Base-by-base conservation (phyloP, 2,888 invertebrate genomes). In the Incurvaria masculella region DNA sequence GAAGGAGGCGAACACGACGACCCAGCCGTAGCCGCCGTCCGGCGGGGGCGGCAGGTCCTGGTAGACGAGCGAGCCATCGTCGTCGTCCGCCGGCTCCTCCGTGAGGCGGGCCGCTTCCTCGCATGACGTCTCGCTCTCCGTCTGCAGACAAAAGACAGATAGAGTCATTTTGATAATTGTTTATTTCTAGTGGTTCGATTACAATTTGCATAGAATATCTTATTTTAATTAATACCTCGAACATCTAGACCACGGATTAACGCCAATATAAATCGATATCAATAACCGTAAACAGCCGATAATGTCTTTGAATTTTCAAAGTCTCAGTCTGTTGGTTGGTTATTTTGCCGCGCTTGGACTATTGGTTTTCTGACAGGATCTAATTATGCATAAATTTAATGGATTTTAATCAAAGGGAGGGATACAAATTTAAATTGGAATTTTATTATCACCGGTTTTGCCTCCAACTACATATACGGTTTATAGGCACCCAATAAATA, bases 1-100 rank as follows among this genome's bases (percentile, higher is more conserved):
- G 73, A 99, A 97, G 42, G 96, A 95, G 47, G 96, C 95, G 61
- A 94, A 87, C 47, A 97, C 97, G 64, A 99, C 91, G 62, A 97
- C 78, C 94, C 93, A 94, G 51, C 93, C 93, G 75, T 91, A 94
- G 45, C 96, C 96, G 55, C 92, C 92, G 68, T 93, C 93, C 38
- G 93, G 93, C 46, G 93, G 92, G 48, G 92, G 91, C 19, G 93
- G 93, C 53, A 91, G 75, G 58, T 88, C 89, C 57, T 86, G 85
- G 62, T 88, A 88, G 63, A 90, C 86, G 57, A 72, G 79, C 40
- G 72, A 79, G 57, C 82, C 83, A 55, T 82, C 83, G 44, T 82
- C 82, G 47, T 82, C 85, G 56, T 78, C 83, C 46, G 81, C 82
- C 40, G 80, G 83, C 63, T 83, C 85, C 41, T 84, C 85, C 17